A percentile compares a stretch with the other conserved stretches of the same genome.
phyloP scores from a whole-genome alignment of 2,888 invertebrate genomes.

The Hanleya hanleyi region DNA sequence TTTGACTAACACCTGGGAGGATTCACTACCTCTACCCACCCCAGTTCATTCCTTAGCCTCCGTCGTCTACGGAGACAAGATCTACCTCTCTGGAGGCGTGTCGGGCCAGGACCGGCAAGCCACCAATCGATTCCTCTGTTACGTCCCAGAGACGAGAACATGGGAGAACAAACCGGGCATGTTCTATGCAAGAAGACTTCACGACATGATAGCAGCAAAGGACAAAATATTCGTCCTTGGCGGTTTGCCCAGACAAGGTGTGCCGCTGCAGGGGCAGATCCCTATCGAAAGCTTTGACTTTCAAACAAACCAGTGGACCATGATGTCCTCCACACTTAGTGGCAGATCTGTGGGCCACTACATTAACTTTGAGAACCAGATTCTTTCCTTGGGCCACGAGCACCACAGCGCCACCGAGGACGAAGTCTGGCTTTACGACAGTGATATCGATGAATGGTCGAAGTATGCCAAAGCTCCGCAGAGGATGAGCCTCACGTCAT shows the following conservation, averaged over 20 bases:
- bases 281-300: slow-evolving; percentile 69
- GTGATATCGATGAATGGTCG: slow-evolving; percentile 62
- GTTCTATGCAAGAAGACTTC: slow-evolving; percentile 69
- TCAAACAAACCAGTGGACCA: slow-evolving; percentile 68
- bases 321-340: slow-evolving; percentile 68
- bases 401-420: slow-evolving; percentile 71
- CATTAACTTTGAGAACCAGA: slow-evolving; percentile 59
- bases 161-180: slow-evolving; percentile 66
- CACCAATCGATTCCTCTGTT: slow-evolving; percentile 61
- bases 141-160: slow-evolving; percentile 54
- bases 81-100: slow-evolving; percentile 70
- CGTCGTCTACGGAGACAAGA: slow-evolving; percentile 52
- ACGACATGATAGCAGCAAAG: slow-evolving; percentile 66
- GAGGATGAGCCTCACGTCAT: slow-evolving; percentile 64
- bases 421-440: slow-evolving; percentile 69
- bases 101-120: slow-evolving; percentile 64
- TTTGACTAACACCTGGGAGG: slow-evolving; percentile 67
- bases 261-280: slow-evolving; percentile 68
- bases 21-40: slow-evolving; percentile 60
- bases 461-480: slow-evolving; percentile 67
- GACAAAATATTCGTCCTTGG: slow-evolving; percentile 67
- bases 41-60: slow-evolving; percentile 68
- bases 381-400: slow-evolving; percentile 70
- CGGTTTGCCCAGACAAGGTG: slow-evolving; percentile 67
- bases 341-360: slow-evolving; percentile 72